Evolutionary conservation across 2,797 vertebrate species (phyloP).

Genomic region (Lophius americanus): DNA sequence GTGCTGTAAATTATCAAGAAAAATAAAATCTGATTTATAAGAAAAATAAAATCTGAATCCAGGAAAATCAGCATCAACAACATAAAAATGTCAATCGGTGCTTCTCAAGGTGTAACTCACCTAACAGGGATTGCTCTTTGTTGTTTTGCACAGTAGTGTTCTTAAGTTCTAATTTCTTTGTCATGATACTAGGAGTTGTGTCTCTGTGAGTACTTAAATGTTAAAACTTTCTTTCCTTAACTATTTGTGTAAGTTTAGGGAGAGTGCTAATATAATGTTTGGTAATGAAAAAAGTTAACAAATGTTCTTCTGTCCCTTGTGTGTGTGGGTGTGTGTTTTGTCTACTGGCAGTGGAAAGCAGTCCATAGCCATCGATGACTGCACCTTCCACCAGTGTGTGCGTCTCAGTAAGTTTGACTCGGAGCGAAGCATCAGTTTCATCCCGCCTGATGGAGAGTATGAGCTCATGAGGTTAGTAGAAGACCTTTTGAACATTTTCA

Average conservation of each 20-base stretch:
- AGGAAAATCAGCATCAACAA: too few relatives aligned
- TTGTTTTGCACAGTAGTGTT: constrained; percentile 31
- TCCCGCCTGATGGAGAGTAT: constrained; percentile 98
- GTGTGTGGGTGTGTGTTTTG: constrained; percentile 19
- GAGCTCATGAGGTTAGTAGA: constrained; percentile 95
- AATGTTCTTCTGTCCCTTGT: neutral
- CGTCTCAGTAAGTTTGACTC: constrained; percentile 98
- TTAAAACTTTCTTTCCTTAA: constrained; percentile 16
- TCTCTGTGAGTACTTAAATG: constrained; percentile 19
- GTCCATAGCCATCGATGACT: constrained; percentile 89
- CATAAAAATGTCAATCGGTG: too few relatives aligned
- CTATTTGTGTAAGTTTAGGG: constrained; percentile 31
- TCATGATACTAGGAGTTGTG: constrained; percentile 39
- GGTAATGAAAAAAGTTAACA: neutral
- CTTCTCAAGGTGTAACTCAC: neutral
- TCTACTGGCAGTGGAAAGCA: constrained; percentile 90
- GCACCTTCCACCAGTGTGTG: constrained; percentile 88
- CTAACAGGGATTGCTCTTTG: constrained; percentile 38
- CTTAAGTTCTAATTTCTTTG: constrained; percentile 8
- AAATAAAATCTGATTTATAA: too few relatives aligned
- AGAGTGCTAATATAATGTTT: constrained; percentile 3
- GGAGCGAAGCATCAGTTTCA: constrained; percentile 99
- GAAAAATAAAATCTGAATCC: too few relatives aligned
- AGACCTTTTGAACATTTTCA: neutral
- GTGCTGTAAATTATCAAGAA: too few relatives aligned